phyloP scores from a whole-genome alignment of 2,113 vertebrate genomes.

The mouse (Mus musculus) region DNA sequence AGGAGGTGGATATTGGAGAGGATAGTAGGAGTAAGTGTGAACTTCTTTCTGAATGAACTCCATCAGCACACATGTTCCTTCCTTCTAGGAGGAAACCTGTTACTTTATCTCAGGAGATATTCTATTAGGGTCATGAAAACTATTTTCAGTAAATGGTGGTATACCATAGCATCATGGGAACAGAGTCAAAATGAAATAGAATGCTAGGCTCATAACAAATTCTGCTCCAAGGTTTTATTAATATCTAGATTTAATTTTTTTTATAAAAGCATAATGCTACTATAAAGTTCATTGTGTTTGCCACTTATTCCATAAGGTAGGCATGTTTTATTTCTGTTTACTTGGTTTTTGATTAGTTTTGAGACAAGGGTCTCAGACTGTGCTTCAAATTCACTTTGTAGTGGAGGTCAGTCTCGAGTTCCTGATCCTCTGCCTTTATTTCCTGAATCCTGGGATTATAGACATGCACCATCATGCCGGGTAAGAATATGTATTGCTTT shows the following conservation, averaged over 20 bases:
- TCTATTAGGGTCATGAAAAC: slow-evolving; percentile 67
- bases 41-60: slow-evolving; percentile 72
- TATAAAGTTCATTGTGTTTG: background rate
- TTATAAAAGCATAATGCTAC: background rate
- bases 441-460: background rate
- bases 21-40: slow-evolving; percentile 70
- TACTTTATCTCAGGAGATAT: slow-evolving; percentile 60
- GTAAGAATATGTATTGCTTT: background rate
- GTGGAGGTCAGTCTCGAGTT: background rate
- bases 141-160: slow-evolving; percentile 50
- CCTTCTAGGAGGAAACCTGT: slow-evolving; percentile 66
- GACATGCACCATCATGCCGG: background rate
- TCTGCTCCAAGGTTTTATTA: slow-evolving; percentile 32
- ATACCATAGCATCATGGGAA: slow-evolving; percentile 20
- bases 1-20: slow-evolving; percentile 68
- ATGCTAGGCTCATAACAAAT: slow-evolving; percentile 43
- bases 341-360: background rate
- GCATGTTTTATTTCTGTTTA: background rate
- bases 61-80: slow-evolving; percentile 66
- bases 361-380: background rate
- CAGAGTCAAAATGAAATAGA: slow-evolving; percentile 56
- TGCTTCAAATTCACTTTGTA: background rate
- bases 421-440: background rate
- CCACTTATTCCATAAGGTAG: background rate
- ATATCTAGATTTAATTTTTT: slow-evolving; percentile 11